A percentile compares a stretch with the other conserved stretches of the same genome.
Evolutionary conservation across 2,113 vertebrate species (phyloP).

Genomic region (Entelurus aequoreus): DNA sequence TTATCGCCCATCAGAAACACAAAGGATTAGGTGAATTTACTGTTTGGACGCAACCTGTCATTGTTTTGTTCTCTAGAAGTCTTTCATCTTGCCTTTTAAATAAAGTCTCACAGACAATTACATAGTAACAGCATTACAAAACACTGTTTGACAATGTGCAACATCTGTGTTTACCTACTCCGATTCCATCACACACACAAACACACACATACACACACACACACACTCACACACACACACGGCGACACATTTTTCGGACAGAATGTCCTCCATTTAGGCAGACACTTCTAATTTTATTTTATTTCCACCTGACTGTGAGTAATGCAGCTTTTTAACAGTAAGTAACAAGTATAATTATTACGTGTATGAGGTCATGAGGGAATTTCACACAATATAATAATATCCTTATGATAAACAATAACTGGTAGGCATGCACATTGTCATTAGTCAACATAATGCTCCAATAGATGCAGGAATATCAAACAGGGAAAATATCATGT

Average conservation of each 20-base stretch:
- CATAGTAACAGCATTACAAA: not conserved
- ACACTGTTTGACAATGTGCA: conserved; percentile 5
- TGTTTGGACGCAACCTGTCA: too few relatives aligned
- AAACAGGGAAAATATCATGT: not conserved
- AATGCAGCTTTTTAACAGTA: not conserved
- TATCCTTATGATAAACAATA: not conserved
- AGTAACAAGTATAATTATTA: not conserved
- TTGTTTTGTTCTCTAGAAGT: too few relatives aligned
- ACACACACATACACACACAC: not conserved
- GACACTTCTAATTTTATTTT: conserved; percentile 20
- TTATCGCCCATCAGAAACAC: too few relatives aligned
- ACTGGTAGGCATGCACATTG: not conserved
- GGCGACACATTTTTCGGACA: conserved; percentile 2
- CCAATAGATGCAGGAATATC: not conserved
- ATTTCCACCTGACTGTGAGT: conserved; percentile 13
- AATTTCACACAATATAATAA: not conserved
- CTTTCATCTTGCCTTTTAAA: not conserved
- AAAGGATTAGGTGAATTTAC: too few relatives aligned
- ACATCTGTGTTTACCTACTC: conserved; percentile 22
- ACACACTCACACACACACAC: not conserved
- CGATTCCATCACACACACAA: conserved; percentile 19
- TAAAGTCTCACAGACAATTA: not conserved
- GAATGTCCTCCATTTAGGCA: conserved; percentile 9
- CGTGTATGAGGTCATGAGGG: not conserved
- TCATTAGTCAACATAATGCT: not conserved